Conservation (phyloP, 2,113 vertebrate genomes). For the Pseudorasbora parva region DNA sequence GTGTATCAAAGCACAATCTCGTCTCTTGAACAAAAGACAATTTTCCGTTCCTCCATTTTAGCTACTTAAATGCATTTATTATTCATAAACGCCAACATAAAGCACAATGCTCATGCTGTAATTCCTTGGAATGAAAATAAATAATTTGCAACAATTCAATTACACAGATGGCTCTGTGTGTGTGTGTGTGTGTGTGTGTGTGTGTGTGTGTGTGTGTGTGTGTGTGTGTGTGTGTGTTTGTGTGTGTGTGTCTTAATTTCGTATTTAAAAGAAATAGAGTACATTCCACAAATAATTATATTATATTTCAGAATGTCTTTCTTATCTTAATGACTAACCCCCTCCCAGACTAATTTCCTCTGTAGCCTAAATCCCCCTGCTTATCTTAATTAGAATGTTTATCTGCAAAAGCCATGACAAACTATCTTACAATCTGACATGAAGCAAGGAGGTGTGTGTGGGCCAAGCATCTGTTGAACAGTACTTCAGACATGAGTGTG, state of each 20-base stretch:
- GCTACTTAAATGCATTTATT: background rate
- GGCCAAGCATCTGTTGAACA: conserved; percentile 17
- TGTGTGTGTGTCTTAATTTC: no score
- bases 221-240: no score
- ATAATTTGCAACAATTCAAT: background rate
- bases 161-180: background rate
- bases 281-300: background rate
- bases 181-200: background rate
- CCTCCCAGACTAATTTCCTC: conserved; percentile 14
- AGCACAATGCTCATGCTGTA: background rate
- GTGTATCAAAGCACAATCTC: rapidly evolving
- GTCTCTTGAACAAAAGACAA: rapidly evolving
- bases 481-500: background rate
- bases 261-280: background rate
- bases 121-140: background rate
- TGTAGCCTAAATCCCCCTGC: conserved; percentile 7
- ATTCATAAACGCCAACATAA: background rate
- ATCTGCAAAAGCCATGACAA: conserved; percentile 19
- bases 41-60: background rate
- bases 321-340: conserved; percentile 25
- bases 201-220: background rate
- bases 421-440: background rate
- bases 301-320: conserved; percentile 6
- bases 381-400: conserved; percentile 37
- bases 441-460: background rate